phyloP scores from a whole-genome alignment of 2,797 vertebrate species.

The Darevskia mixta region DNA sequence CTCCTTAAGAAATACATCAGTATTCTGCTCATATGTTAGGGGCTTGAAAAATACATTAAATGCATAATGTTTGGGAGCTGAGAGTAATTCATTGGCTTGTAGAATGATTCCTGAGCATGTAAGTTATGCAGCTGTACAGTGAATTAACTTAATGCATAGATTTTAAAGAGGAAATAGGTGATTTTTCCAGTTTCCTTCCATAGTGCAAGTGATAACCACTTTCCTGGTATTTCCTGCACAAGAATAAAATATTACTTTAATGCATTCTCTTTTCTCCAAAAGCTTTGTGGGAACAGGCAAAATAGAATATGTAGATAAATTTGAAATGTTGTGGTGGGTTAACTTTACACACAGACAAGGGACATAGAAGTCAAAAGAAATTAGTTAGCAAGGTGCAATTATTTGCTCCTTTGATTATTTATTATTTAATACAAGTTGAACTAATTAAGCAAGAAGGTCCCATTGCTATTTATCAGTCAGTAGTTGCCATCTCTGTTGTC shows the following conservation, averaged over 20 bases:
- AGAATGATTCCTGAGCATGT: constrained; percentile 26
- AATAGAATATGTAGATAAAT: neutral
- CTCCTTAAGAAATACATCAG: neutral
- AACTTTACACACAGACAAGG: neutral
- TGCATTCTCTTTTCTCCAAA: neutral
- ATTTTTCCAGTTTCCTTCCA: neutral
- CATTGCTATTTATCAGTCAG: neutral
- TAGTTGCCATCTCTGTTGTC: neutral
- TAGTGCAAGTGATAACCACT: neutral
- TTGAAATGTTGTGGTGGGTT: neutral
- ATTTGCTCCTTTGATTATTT: neutral
- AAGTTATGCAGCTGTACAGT: neutral
- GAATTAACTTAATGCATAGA: constrained; percentile 17
- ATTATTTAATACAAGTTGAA: neutral
- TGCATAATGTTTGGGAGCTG: neutral
- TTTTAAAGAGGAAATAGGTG: neutral
- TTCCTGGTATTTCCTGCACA: neutral
- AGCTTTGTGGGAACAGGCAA: neutral
- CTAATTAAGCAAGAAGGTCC: neutral
- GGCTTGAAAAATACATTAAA: neutral
- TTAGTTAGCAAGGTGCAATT: neutral
- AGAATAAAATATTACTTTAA: neutral
- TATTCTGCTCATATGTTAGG: neutral
- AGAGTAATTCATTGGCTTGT: neutral
- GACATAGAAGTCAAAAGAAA: neutral